Evolutionary conservation across 1,140 invertebrate species (phyloP).

Genomic region (Bombus waltoni): DNA sequence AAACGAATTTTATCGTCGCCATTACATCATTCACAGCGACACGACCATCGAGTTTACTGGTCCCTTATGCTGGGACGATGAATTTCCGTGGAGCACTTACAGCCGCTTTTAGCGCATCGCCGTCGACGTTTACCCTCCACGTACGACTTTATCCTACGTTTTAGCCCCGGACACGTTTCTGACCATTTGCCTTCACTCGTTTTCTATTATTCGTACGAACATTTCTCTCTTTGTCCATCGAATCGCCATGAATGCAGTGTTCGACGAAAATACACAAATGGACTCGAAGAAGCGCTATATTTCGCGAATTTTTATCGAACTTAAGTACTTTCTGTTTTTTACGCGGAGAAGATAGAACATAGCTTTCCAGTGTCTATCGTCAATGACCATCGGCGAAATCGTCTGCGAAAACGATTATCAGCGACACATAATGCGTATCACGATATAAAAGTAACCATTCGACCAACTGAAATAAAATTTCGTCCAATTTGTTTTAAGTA

Average conservation of each 20-base stretch:
- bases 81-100: conserved; percentile 44
- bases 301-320: background rate
- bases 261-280: background rate
- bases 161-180: conserved; percentile 17
- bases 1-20: conserved; percentile 38
- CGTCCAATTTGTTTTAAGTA: background rate
- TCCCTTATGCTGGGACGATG: conserved; percentile 17
- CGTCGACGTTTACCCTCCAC: conserved; percentile 37
- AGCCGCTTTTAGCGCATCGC: conserved; percentile 35
- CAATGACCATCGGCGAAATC: too few species aligned
- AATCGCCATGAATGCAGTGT: background rate
- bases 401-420: too few species aligned
- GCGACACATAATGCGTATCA: too few species aligned
- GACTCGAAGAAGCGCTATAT: background rate
- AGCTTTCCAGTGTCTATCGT: too few species aligned
- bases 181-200: conserved; percentile 33
- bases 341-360: too few species aligned
- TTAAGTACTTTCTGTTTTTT: background rate
- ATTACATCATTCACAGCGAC: conserved; percentile 34
- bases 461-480: background rate
- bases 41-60: conserved; percentile 34
- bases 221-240: background rate
- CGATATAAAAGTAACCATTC: too few species aligned
- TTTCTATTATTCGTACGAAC: background rate
- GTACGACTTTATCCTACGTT: conserved; percentile 34